Evolutionary conservation across 2,888 invertebrate genomes (phyloP).

Genomic region (Mythimna pallens): DNA sequence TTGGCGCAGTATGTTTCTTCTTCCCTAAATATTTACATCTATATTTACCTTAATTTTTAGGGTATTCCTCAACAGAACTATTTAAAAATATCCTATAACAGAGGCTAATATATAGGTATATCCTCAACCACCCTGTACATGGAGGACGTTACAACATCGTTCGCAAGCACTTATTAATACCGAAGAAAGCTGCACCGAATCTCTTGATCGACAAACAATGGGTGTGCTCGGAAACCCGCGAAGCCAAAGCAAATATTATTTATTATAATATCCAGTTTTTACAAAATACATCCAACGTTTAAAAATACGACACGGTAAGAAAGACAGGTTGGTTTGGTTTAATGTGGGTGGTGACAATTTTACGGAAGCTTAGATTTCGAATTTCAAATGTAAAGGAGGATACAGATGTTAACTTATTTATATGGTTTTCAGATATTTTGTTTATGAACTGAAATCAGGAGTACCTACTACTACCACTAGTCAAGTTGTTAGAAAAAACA

Average conservation of each 20-base stretch:
- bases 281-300: slow-evolving; percentile 65
- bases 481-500: no score
- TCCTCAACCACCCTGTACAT: slow-evolving; percentile 75
- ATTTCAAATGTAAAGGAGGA: neutral
- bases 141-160: slow-evolving; percentile 81
- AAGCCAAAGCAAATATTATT: slow-evolving; percentile 75
- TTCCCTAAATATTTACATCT: no score
- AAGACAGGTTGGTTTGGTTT: slow-evolving; percentile 44
- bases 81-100: neutral
- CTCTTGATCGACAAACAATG: slow-evolving; percentile 86
- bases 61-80: neutral
- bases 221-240: slow-evolving; percentile 80
- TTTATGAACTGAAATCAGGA: neutral
- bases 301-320: slow-evolving; percentile 52
- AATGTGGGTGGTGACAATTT: slow-evolving; percentile 44
- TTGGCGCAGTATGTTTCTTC: no score
- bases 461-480: neutral
- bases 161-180: slow-evolving; percentile 89
- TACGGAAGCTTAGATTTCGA: slow-evolving; percentile 21
- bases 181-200: slow-evolving; percentile 87
- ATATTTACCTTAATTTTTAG: neutral
- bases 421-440: neutral
- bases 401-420: neutral
- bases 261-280: slow-evolving; percentile 66
- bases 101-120: neutral